phyloP scores from a whole-genome alignment of 2,888 invertebrate genomes.

The Elegia similella region DNA sequence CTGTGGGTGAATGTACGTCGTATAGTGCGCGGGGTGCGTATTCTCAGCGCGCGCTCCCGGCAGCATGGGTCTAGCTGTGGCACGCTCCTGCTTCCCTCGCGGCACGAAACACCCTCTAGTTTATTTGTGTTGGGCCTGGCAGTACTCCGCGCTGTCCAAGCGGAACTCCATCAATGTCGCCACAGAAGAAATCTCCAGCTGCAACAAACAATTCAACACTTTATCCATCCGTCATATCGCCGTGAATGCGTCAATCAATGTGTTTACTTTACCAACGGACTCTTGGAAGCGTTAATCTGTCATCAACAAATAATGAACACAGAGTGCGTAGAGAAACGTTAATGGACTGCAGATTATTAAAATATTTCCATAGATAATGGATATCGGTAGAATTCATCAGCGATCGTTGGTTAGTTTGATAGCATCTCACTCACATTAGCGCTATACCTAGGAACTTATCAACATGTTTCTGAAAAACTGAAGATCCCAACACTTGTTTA shows the following conservation, averaged over 20 bases:
- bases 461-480: slow-evolving; percentile 50
- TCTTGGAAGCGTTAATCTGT: slow-evolving; percentile 17
- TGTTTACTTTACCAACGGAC: slow-evolving; percentile 16
- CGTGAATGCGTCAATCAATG: slow-evolving; percentile 15
- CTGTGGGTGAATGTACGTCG: slow-evolving; percentile 63
- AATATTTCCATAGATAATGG: neutral
- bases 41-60: slow-evolving; percentile 57
- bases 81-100: slow-evolving; percentile 52
- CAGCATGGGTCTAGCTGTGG: slow-evolving; percentile 66
- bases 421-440: slow-evolving; percentile 21
- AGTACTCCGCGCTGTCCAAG: slow-evolving; percentile 98
- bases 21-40: slow-evolving; percentile 61
- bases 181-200: slow-evolving; percentile 94
- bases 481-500: slow-evolving; percentile 49
- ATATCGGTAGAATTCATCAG: neutral
- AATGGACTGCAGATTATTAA: neutral
- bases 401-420: slow-evolving; percentile 13
- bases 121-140: slow-evolving; percentile 99
- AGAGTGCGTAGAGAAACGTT: slow-evolving; percentile 1
- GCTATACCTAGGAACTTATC: slow-evolving; percentile 48
- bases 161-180: slow-evolving; percentile 98
- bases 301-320: slow-evolving; percentile 13
- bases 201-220: slow-evolving; percentile 62
- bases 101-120: slow-evolving; percentile 60
- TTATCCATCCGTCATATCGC: neutral